Evolutionary conservation across 2,888 invertebrate species (phyloP), one percentile per base, ranked within the genome.

Genomic region (Drosophila multiciliata): DNA sequence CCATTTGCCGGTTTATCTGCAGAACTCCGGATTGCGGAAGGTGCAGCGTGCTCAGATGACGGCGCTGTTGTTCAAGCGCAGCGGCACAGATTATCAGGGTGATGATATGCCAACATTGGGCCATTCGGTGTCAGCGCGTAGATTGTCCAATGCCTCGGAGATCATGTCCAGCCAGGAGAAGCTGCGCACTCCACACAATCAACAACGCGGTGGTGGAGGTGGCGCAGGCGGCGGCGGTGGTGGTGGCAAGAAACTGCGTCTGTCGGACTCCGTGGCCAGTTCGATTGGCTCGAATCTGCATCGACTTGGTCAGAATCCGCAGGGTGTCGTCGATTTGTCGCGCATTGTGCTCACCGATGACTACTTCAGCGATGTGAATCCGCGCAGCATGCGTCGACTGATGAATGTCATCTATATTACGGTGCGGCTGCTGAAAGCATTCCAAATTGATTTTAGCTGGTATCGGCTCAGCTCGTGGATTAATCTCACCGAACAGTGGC

Each of bases 401-500:
- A 98, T 99, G 98, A 99, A 99, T 93, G 98, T 99, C 68, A 96
- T 99, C 64, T 99, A 99, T 90, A 96, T 99, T 62, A 99, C 99
- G 72, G 98, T 98, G 76, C 97, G 99, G 64, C 95, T 99, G 80
- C 94, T 99, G 83, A 97, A 99, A 95, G 98, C 99, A 91, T 99
- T 99, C 95, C 98, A 99, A 94, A 97, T 99, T 84, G 99, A 99
- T 92, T 99, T 99, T 94, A 98, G 98, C 93, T 99, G 99, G 99
- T 98, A 99, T 93, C 97, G 98, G 87, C 94, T 99, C 85, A 99
- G 99, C 73, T 97, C 98, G 68, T 99, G 99, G 99, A 97, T 99
- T 82, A 99, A 99, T 93, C 96, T 99, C 66, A 98, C 99, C 0
- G 99, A 99, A 92, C 99, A 99, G 92, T 99, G 99, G 99, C 99